Conservation (phyloP, 1,140 invertebrate genomes). For the Drosophila elegans region DNA sequence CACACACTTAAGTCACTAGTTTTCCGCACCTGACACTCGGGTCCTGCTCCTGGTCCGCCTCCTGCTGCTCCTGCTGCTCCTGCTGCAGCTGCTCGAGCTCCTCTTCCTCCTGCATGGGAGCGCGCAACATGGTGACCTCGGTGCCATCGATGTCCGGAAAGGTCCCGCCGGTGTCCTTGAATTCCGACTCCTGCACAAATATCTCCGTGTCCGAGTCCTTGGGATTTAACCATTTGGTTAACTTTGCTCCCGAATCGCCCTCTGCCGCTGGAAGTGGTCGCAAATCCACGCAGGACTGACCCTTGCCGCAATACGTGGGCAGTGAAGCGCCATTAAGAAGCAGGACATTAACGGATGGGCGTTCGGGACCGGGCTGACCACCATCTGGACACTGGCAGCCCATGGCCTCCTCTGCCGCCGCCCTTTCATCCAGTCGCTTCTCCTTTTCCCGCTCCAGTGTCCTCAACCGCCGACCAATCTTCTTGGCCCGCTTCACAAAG, state of each 20-base stretch:
- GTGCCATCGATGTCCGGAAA: slow-evolving; percentile 57
- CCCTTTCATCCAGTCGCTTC: background rate
- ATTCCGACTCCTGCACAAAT: slow-evolving; percentile 52
- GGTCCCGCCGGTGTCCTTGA: slow-evolving; percentile 26
- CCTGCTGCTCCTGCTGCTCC: background rate
- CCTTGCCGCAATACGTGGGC: slow-evolving; percentile 34
- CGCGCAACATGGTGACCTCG: slow-evolving; percentile 47
- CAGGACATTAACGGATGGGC: slow-evolving; percentile 49
- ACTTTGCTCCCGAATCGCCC: background rate
- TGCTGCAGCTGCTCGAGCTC: background rate
- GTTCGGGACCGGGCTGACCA: background rate
- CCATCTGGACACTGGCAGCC: slow-evolving; percentile 21
- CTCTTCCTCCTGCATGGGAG: slow-evolving; percentile 40
- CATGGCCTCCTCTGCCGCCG: background rate
- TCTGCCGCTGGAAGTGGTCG: too few relatives aligned
- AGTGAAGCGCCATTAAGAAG: slow-evolving; percentile 52
- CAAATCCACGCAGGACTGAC: background rate
- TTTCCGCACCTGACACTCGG: slow-evolving; percentile 1
- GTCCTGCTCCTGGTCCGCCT: slow-evolving; percentile 11
- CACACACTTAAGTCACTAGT: background rate
- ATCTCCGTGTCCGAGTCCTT: slow-evolving; percentile 50
- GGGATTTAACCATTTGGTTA: slow-evolving; percentile 4
- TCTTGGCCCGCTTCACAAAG: slow-evolving; percentile 57
- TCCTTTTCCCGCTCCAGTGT: background rate
- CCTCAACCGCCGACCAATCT: slow-evolving; percentile 5